A percentile compares a stretch with the other conserved stretches of the same genome.
These are phyloP conservation scores for Cryptosula pallasiana DNA, from an alignment of 2,888 invertebrate species.

Conservation along the genomic window DNA sequence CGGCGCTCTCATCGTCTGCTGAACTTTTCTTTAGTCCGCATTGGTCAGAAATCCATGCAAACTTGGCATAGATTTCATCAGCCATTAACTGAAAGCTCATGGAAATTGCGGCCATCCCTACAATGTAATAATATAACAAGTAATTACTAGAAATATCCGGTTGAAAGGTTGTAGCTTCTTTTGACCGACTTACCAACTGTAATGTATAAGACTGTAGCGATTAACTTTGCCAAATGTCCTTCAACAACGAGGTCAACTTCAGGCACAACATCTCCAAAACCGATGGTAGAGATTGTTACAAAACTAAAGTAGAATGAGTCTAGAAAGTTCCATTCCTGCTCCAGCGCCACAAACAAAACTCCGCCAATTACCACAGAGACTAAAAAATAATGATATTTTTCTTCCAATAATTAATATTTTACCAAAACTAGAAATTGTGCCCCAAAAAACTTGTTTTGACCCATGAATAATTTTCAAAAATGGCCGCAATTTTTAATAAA, in stretches of 20 bases:
- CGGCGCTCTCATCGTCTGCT: too few species aligned
- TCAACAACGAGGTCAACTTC: background rate
- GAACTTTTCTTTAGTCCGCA: too few species aligned
- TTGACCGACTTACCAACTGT: background rate
- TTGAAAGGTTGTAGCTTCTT: background rate
- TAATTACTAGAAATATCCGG: background rate
- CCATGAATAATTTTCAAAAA: too few species aligned
- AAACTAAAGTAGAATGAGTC: constrained; percentile 53
- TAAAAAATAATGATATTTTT: too few species aligned
- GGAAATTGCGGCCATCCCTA: constrained; percentile 52
- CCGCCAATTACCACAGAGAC: constrained; percentile 51
- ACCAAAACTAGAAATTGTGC: too few species aligned
- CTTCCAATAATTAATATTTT: too few species aligned
- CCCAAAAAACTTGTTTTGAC: too few species aligned
- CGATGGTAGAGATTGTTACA: constrained; percentile 52
- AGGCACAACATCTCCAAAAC: constrained; percentile 51
- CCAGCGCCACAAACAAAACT: constrained; percentile 45
- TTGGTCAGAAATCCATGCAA: constrained; percentile 49
- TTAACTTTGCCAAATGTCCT: background rate
- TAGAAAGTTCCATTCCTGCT: constrained; percentile 50
- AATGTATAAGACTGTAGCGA: background rate
- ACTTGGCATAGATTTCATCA: constrained; percentile 51
- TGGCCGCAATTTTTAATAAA: too few species aligned
- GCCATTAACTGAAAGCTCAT: constrained; percentile 54
- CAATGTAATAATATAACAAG: background rate